A percentile compares a stretch with the other conserved stretches of the same genome.
phyloP scores from a whole-genome alignment of 2,888 invertebrate species.

The Spisula solida region DNA sequence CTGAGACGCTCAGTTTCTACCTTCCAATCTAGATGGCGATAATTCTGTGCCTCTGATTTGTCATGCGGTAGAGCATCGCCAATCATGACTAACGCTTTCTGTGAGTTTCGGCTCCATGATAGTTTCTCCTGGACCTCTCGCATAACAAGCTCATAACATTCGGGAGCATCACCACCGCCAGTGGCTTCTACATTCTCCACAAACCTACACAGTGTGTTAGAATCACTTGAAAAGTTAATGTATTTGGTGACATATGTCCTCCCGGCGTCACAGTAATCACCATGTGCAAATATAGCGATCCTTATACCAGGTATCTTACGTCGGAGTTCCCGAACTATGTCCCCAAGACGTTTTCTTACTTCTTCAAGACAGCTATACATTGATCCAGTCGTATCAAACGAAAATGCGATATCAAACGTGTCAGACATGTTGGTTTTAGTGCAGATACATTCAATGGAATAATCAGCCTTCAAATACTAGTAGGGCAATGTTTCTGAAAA shows the following conservation, averaged over 20 bases:
- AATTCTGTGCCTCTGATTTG: conserved; percentile 55
- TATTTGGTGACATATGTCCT: conserved; percentile 61
- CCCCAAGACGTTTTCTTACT: conserved; percentile 54
- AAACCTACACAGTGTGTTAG: conserved; percentile 55
- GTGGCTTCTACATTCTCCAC: conserved; percentile 52
- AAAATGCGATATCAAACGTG: conserved; percentile 65
- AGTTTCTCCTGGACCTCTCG: conserved; percentile 75
- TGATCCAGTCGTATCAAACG: conserved; percentile 69
- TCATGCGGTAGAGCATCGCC: conserved; percentile 76
- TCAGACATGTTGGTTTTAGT: conserved; percentile 44
- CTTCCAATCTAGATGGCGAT: conserved; percentile 75
- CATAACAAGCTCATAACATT: conserved; percentile 82
- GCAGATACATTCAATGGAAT: background rate
- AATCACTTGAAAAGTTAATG: conserved; percentile 56
- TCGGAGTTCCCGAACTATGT: conserved; percentile 61
- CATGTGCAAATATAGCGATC: conserved; percentile 67
- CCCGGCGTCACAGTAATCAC: conserved; percentile 63
- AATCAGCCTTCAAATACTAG: background rate
- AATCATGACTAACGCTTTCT: conserved; percentile 78
- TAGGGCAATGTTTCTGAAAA: background rate
- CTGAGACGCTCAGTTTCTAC: conserved; percentile 67
- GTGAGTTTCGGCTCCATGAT: conserved; percentile 75
- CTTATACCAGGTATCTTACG: conserved; percentile 60
- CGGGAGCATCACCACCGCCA: conserved; percentile 76
- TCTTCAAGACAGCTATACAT: conserved; percentile 69